Evolutionary conservation across 2,797 vertebrate species (phyloP), one percentile per base, ranked within the genome.

Genomic region (Alfaro cultratus): DNA sequence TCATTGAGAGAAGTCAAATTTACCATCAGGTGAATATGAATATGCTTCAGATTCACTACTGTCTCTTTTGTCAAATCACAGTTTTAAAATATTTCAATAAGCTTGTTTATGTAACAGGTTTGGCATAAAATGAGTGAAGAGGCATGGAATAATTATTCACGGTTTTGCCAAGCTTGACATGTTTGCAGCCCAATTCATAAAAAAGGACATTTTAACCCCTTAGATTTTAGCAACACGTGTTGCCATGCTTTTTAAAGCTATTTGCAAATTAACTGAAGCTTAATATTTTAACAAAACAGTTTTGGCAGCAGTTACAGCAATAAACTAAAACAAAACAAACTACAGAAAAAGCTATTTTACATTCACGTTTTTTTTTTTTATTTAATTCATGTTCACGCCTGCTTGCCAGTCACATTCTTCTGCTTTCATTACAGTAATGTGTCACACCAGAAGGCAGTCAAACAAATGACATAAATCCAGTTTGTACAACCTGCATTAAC

Each of bases 71-170:
- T 49, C 4, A 16, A 18, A 31, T 16, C 9, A 47, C 2, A 45
- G 34, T 73, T 73, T 73, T 34, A 36, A 73, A 73, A 34, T 29
- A 36, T 73, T 23, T 71, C n/a, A 73, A 53, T 23, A 53, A 53
- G 34, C 47, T 74, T 23, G 12, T 39, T 23, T 74, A 73, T 72
- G 43, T 31, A 47, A 47, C 70, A 47, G 1, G 53, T 57, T 57
- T 57, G 70, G 16, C 26, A 47, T 46, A 43, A 31, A 13, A 72
- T n/a, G 34, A 36, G 71, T 34, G n/a, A 73, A 73, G 45, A 49
- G 31, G 8, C 46, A 51, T 36, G 9, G 5, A 72, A 72, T 62
- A 47, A 46, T 73, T 46, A 36, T 13, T 23, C 49, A 18, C 11
- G 18, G 4, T 49, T 47, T 73, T 41, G 43, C n/a, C 43, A 46